These are phyloP conservation scores for Spodoptera picta DNA, from an alignment of 2,888 invertebrate genomes.

Conservation along the genomic window DNA sequence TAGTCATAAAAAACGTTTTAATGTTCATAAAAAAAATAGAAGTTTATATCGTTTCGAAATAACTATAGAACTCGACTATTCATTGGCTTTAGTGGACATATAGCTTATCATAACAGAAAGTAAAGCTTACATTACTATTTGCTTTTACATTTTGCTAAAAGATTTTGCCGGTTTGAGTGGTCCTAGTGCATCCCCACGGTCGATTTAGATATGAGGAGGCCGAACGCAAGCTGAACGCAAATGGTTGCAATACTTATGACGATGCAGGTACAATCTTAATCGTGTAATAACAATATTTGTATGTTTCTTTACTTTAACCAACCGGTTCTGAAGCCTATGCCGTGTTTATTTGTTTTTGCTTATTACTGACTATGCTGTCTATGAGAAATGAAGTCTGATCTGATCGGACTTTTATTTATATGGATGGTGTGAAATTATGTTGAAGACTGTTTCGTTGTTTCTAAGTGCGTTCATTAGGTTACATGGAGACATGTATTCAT, in stretches of 20 bases:
- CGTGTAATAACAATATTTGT: slow-evolving; percentile 44
- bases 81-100: neutral
- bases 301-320: slow-evolving; percentile 34
- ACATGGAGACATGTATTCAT: no score
- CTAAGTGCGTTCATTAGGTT: no score
- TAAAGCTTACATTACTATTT: slow-evolving; percentile 9
- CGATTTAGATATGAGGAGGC: slow-evolving; percentile 47
- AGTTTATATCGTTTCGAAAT: no score
- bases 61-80: no score
- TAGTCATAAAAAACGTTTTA: no score
- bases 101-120: slow-evolving; percentile 17
- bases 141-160: slow-evolving; percentile 20
- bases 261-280: slow-evolving; percentile 47
- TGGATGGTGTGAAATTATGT: neutral
- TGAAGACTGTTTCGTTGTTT: no score
- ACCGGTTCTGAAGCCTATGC: slow-evolving; percentile 26
- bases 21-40: no score
- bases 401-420: slow-evolving; percentile 3
- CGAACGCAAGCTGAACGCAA: slow-evolving; percentile 36
- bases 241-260: slow-evolving; percentile 11
- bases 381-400: slow-evolving; percentile 1
- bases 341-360: slow-evolving; percentile 22
- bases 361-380: neutral
- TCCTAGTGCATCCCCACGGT: slow-evolving; percentile 18
- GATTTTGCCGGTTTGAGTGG: slow-evolving; percentile 20